A percentile compares a stretch with the other conserved stretches of the same genome.
Conservation (phyloP, 2,888 invertebrate species). For the Trichacis sp. region DNA sequence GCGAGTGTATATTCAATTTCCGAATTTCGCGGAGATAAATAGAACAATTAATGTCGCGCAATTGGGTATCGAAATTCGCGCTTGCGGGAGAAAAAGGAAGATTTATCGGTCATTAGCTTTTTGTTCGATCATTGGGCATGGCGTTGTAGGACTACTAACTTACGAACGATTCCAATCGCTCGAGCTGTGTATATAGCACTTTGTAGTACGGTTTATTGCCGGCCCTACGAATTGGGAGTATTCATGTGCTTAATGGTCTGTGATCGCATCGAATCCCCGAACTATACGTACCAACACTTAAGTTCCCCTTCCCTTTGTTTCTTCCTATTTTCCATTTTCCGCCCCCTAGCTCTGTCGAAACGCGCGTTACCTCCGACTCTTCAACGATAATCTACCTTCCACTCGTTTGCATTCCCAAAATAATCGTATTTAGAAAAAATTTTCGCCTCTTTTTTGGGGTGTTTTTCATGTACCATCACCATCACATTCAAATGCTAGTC, state of each 20-base stretch:
- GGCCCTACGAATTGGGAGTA: neutral
- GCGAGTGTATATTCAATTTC: too few species aligned
- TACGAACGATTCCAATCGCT: neutral
- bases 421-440: too few species aligned
- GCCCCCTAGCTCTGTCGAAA: neutral
- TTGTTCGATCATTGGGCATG: too few species aligned
- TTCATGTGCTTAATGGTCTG: neutral
- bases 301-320: neutral
- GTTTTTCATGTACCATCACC: too few species aligned
- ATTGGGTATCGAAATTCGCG: too few species aligned
- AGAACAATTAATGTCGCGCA: too few species aligned
- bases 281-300: neutral
- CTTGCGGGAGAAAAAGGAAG: too few species aligned
- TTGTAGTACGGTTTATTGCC: neutral
- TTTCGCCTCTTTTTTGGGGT: too few species aligned
- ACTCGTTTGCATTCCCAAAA: too few species aligned
- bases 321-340: neutral
- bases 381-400: neutral
- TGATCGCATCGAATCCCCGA: neutral
- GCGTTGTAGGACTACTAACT: neutral
- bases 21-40: too few species aligned
- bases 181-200: neutral
- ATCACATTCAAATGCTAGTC: too few species aligned
- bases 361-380: neutral
- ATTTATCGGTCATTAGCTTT: too few species aligned